Base-by-base conservation (phyloP, 2,888 invertebrate species). In the Resseliella maxima region DNA sequence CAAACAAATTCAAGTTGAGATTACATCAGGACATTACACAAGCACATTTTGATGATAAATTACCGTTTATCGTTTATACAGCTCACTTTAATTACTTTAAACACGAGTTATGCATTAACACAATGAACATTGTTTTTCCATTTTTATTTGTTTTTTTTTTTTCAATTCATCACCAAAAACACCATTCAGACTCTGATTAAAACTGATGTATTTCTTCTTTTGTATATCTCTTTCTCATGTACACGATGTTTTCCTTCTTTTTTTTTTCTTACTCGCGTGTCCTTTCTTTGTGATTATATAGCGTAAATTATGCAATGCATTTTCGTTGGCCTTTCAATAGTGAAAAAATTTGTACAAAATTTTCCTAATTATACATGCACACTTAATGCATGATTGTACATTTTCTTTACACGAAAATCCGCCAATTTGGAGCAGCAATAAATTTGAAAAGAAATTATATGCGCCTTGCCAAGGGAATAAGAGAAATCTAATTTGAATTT, bases 81-180 rank as follows among this genome's bases (percentile, higher is more conserved):
- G 31, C 31, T 2, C 10, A 35, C 5, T 83, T 83, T 83, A 83
- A 83, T 83, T 83, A 83, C 38, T 38, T n/a, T 38, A 38, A 83
- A 83, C 83, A 83, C 83, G 83, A 83, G 21, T 83, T 83, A 83
- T 83, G 83, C 83, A 83, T 83, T 83, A 83, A 83, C 83, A 83
- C 72, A 72, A 31, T 31, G 31, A 38, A 10, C 72, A 72, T 35
- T 0, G 72, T 72, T 27, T 72, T 31, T 15, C 24, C 72, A 72
- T 72, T 8, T 59, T 12, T 27, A 59, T 59, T 15, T 27, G 59
- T 59, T 59, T 5, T 72, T 72, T 27, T 72, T 18, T 2, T 72
- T 31, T 72, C 35, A 15, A 8, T 24, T 59, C 18, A 31, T 31
- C 72, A 72, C 31, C 31, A 72, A 18, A 72, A 31, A 35, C 72